Conservation (phyloP, 2,888 invertebrate species). For the Mythimna ferrago region DNA sequence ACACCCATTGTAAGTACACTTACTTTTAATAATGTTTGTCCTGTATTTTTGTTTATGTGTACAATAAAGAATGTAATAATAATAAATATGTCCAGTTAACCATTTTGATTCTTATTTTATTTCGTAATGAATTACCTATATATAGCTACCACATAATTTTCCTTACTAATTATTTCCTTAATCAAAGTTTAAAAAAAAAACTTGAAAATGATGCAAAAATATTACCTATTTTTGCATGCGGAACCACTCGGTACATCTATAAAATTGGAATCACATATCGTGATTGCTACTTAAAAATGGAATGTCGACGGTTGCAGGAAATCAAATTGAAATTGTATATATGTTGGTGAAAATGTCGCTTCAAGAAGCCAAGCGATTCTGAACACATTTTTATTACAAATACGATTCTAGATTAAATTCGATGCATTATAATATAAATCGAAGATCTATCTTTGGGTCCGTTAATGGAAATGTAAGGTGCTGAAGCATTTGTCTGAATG, state of each 20-base stretch:
- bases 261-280: slow-evolving; percentile 78
- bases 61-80: too few species aligned
- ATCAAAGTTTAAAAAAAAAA: not conserved
- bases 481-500: not conserved
- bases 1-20: too few species aligned
- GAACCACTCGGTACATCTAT: slow-evolving; percentile 59
- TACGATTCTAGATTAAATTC: slow-evolving; percentile 63
- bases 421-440: slow-evolving; percentile 51
- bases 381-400: slow-evolving; percentile 62
- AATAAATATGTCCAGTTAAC: not conserved
- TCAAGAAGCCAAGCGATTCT: slow-evolving; percentile 64
- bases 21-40: too few species aligned
- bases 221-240: slow-evolving; percentile 40
- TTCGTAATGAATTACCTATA: not conserved
- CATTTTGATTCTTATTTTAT: not conserved
- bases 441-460: slow-evolving; percentile 26
- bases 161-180: slow-evolving; percentile 1
- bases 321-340: slow-evolving; percentile 84
- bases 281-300: slow-evolving; percentile 87
- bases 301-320: slow-evolving; percentile 78
- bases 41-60: too few species aligned
- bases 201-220: not conserved
- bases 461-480: slow-evolving; percentile 12
- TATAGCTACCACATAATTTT: not conserved
- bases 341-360: slow-evolving; percentile 79